Evolutionary conservation across 2,113 vertebrate species (phyloP).

Genomic region (Deroptyus accipitrinus): DNA sequence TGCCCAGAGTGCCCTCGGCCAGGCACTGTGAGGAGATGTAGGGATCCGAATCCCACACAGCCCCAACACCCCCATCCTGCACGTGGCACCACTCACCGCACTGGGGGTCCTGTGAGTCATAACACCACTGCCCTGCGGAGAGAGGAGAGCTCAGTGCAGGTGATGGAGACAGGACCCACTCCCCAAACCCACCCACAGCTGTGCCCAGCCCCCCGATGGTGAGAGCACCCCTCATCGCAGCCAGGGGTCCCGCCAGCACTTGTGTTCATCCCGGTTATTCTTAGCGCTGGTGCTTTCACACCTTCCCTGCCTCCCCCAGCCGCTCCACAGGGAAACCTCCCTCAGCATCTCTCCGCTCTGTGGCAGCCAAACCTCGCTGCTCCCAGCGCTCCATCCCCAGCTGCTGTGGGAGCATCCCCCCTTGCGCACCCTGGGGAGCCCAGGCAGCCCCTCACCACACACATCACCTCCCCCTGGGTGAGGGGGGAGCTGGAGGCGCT

Average conservation of each 20-base stretch:
- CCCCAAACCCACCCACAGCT: background rate
- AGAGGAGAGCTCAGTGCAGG: background rate
- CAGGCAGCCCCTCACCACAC: background rate
- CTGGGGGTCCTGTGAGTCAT: slow-evolving; percentile 48
- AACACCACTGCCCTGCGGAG: slow-evolving; percentile 64
- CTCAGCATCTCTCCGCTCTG: background rate
- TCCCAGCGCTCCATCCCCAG: background rate
- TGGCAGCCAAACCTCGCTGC: background rate
- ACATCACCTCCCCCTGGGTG: background rate
- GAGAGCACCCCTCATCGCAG: background rate
- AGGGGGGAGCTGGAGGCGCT: background rate
- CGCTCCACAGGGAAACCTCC: slow-evolving; percentile 13
- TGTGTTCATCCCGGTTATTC: background rate
- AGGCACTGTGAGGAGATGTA: rapidly evolving
- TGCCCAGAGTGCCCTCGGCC: background rate
- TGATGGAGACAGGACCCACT: background rate
- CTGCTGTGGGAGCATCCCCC: background rate
- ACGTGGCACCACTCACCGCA: slow-evolving; percentile 57
- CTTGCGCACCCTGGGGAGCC: background rate
- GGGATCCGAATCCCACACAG: background rate
- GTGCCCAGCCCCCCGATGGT: rapidly evolving
- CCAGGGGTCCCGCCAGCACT: background rate
- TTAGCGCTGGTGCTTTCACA: background rate
- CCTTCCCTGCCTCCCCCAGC: background rate
- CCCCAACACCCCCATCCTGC: background rate